Percentiles rank a stretch among this genome's conserved stretches.
Evolutionary conservation across 2,888 invertebrate species (phyloP).

Genomic region (Platynereis dumerilii): DNA sequence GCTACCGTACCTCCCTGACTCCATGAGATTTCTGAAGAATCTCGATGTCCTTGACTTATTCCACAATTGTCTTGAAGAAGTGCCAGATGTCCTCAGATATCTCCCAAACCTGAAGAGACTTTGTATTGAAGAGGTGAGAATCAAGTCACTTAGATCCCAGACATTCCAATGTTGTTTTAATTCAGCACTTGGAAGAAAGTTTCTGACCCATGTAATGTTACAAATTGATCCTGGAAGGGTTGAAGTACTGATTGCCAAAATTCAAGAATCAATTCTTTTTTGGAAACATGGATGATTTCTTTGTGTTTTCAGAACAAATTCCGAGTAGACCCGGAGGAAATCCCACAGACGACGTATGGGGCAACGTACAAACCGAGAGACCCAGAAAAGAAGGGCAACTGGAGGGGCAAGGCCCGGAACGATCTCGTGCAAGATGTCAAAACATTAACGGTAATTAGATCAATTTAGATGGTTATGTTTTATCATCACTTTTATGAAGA

Average conservation of each 20-base stretch:
- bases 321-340: neutral
- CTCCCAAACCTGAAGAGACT: conserved; percentile 45
- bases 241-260: too few relatives aligned
- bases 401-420: conserved; percentile 3
- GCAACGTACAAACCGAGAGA: conserved; percentile 10
- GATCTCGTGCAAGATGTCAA: neutral
- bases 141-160: neutral
- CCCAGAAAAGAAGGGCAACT: conserved; percentile 9
- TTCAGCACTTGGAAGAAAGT: too few relatives aligned
- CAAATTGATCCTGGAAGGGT: too few relatives aligned
- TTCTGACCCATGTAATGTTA: too few relatives aligned
- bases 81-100: conserved; percentile 44
- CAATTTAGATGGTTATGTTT: too few relatives aligned
- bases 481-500: too few relatives aligned
- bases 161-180: too few relatives aligned
- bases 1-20: conserved; percentile 51
- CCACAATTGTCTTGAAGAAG: conserved; percentile 46
- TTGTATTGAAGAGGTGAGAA: conserved; percentile 40
- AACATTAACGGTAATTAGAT: neutral
- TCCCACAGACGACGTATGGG: neutral
- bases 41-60: conserved; percentile 52
- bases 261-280: too few relatives aligned
- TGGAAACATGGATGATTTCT: too few relatives aligned
- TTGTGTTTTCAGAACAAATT: conserved; percentile 11
- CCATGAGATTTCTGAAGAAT: conserved; percentile 46